Conservation (phyloP, 2,888 invertebrate genomes). For the Volucella bombylans region DNA sequence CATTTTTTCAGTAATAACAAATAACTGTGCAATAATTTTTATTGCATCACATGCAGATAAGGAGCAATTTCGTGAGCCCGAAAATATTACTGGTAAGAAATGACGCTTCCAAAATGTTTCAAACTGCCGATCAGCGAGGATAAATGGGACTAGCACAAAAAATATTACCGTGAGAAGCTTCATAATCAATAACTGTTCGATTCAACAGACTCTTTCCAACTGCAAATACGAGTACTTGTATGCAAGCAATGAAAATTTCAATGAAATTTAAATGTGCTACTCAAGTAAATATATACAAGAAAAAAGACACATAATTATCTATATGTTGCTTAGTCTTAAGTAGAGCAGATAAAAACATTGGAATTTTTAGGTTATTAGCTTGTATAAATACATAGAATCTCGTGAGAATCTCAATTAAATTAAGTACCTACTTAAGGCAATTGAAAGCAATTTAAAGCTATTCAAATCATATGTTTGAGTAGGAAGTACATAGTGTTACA, state of each 20-base stretch:
- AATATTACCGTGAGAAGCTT: constrained; percentile 1
- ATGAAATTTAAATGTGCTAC: constrained; percentile 21
- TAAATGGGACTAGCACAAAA: constrained; percentile 1
- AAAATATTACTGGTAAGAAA: constrained; percentile 76
- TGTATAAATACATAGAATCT: too few species aligned
- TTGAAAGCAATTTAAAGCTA: constrained; percentile 32
- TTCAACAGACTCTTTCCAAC: constrained; percentile 28
- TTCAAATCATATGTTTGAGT: too few species aligned
- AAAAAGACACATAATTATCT: not conserved
- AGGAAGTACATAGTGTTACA: too few species aligned
- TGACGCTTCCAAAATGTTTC: constrained; percentile 78
- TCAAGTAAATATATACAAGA: constrained; percentile 4
- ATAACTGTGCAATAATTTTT: constrained; percentile 80
- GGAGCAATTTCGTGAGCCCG: constrained; percentile 80
- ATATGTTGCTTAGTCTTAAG: constrained; percentile 13
- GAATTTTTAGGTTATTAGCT: constrained; percentile 1
- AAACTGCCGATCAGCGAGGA: constrained; percentile 70
- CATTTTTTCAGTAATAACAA: constrained; percentile 76
- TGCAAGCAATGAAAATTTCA: constrained; percentile 5
- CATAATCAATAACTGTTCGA: constrained; percentile 38
- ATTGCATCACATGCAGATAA: constrained; percentile 83
- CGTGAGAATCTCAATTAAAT: constrained; percentile 11
- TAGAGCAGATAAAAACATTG: constrained; percentile 8
- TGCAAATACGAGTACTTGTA: not conserved
- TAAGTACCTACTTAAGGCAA: constrained; percentile 42